These are phyloP conservation scores for Gastracanthus pulcherrimus DNA, from an alignment of 2,888 invertebrate genomes.

Conservation along the genomic window DNA sequence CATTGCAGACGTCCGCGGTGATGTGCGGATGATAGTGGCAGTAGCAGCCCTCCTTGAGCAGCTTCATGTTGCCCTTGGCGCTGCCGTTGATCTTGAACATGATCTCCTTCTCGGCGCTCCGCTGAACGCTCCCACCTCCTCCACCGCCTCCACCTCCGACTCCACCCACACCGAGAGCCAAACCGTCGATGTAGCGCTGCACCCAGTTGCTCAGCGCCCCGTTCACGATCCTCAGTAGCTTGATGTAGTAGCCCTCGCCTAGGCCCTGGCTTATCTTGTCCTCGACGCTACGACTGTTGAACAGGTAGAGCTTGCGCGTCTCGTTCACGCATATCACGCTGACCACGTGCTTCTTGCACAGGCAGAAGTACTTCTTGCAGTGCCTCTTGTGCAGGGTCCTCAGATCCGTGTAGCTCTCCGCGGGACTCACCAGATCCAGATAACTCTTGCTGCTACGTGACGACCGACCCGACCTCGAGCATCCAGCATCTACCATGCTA, in stretches of 20 bases:
- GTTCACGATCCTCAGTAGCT: conserved; percentile 71
- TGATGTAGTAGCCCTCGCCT: conserved; percentile 74
- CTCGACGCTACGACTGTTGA: conserved; percentile 73
- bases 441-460: conserved; percentile 60
- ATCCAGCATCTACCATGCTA: conserved; percentile 52
- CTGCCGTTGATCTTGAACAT: conserved; percentile 75
- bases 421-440: conserved; percentile 71
- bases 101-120: conserved; percentile 68
- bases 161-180: not conserved
- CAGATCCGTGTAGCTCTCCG: conserved; percentile 70
- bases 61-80: conserved; percentile 74
- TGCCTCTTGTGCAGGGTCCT: conserved; percentile 69
- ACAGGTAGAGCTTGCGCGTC: conserved; percentile 73
- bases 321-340: conserved; percentile 75
- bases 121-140: not conserved
- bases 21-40: conserved; percentile 91
- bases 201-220: conserved; percentile 73
- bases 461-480: conserved; percentile 39
- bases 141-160: not conserved
- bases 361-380: conserved; percentile 74
- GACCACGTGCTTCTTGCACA: conserved; percentile 73
- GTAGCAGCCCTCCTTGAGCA: conserved; percentile 75
- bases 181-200: conserved; percentile 72
- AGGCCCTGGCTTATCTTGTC: conserved; percentile 73
- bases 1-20: conserved; percentile 92